Base-by-base conservation (phyloP, 37 sponge, comb jelly and placozoan genomes). In the Cliona cf. orientalis region DNA sequence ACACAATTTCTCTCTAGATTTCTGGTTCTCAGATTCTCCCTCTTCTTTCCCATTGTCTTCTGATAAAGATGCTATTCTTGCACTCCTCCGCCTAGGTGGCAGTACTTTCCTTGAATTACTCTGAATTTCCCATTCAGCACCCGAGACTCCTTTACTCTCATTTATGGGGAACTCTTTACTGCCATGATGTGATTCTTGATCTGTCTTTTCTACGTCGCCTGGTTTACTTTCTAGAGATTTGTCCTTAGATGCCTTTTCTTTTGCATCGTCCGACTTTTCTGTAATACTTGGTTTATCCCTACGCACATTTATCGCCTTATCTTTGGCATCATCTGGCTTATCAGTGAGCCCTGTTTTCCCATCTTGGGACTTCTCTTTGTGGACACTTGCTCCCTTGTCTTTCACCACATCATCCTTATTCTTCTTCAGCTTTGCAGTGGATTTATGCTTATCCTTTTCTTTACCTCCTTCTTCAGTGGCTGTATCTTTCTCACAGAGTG, bases 31-130 rank as follows among this genome's bases (percentile, higher is more conserved):
- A 43, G 4, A 9, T n/a, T 77, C 65, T 0, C 65, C 60, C 14
- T 29, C 82, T 19, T 53, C 26, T 26, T 65, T 40, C n/a, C n/a
- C 46, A 34, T 59, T 73, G 21, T 31, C 36, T 6, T 79, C 80
- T 25, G 69, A 61, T 19, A 79, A 19, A 9, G 86, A 86, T 40
- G 80, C 64, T 0, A 86, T 35, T 59, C 80, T 42, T 17, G 64
- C 64, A 72, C 86, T 86, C 29, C 86, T 60, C 49, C 85, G 68
- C 17, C 23, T 72, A 1, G 74, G 38, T 21, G 39, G 58, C n/a
- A 56, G 36, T 25, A 42, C 23, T 23, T 40, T 42, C 3, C 71
- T 71, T 61, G 60, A 37, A 2, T 23, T 49, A 65, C 2, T 33
- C 38, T 57, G 28, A 19, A 36, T 57, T n/a, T 53, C 53, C 5